Conservation (phyloP, 2,888 invertebrate species). For the Liodrosophila aerea region DNA sequence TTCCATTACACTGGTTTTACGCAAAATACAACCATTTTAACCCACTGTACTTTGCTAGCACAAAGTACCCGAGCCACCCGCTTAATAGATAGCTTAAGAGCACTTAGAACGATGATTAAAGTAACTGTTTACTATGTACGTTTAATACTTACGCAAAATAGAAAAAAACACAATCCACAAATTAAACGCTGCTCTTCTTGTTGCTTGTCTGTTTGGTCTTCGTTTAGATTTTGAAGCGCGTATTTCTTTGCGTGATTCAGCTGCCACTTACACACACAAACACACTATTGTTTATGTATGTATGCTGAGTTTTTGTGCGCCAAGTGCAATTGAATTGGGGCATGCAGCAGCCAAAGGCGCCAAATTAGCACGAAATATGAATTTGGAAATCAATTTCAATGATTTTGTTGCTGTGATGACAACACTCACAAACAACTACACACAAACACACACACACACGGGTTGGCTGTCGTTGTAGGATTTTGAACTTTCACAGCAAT, state of each 20-base stretch:
- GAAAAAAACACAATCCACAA: too few species aligned
- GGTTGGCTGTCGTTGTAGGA: conserved; percentile 24
- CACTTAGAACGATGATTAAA: too few species aligned
- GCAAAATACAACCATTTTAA: too few species aligned
- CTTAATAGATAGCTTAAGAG: too few species aligned
- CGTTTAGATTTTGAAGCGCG: background rate
- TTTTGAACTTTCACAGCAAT: conserved; percentile 46
- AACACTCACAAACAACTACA: background rate
- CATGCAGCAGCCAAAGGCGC: conserved; percentile 25
- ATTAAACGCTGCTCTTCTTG: too few species aligned
- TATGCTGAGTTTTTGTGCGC: conserved; percentile 4
- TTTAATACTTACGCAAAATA: too few species aligned
- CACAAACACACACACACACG: conserved; percentile 1
- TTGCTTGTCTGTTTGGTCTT: background rate
- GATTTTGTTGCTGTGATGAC: conserved; percentile 8
- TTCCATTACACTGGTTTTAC: too few species aligned
- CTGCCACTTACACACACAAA: background rate
- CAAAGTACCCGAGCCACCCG: too few species aligned
- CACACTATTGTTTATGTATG: background rate
- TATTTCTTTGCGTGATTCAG: too few species aligned
- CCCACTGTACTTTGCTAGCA: too few species aligned
- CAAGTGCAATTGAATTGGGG: conserved; percentile 48
- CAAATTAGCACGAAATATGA: conserved; percentile 20
- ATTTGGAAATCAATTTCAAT: conserved; percentile 20
- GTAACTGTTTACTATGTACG: too few species aligned